Evolutionary conservation across 1,140 invertebrate genomes (phyloP).

Genomic region (Diorhabda elongata): DNA sequence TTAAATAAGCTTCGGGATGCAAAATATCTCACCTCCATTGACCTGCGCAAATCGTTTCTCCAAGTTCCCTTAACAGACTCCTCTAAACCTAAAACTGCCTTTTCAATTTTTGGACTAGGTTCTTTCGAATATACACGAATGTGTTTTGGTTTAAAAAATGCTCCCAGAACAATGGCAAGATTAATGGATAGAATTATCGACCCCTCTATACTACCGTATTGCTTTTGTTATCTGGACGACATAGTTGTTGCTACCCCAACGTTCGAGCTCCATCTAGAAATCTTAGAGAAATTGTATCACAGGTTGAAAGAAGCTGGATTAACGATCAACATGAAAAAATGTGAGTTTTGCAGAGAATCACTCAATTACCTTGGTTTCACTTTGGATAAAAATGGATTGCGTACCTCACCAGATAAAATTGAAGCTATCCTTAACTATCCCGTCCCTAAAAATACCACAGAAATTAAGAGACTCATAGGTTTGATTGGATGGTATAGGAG

Average conservation of each 20-base stretch:
- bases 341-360: no score
- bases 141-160: constrained; percentile 42
- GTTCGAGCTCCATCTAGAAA: constrained; percentile 23
- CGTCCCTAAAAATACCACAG: constrained; percentile 29
- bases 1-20: constrained; percentile 33
- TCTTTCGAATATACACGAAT: constrained; percentile 36
- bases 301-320: neutral
- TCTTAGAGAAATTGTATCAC: constrained; percentile 5
- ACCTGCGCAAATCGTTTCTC: constrained; percentile 34
- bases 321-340: constrained; percentile 8
- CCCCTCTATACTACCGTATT: constrained; percentile 24
- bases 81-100: constrained; percentile 22
- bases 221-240: constrained; percentile 41
- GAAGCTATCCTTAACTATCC: constrained; percentile 41
- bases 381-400: constrained; percentile 8
- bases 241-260: constrained; percentile 25
- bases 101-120: constrained; percentile 24
- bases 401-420: constrained; percentile 13
- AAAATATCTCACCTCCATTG: constrained; percentile 30
- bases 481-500: constrained; percentile 20
- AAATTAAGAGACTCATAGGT: constrained; percentile 18
- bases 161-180: constrained; percentile 37
- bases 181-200: constrained; percentile 39
- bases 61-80: constrained; percentile 18
- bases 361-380: constrained; percentile 19